Conservation (phyloP, 2,113 vertebrate species). For the Centropus bengalensis region DNA sequence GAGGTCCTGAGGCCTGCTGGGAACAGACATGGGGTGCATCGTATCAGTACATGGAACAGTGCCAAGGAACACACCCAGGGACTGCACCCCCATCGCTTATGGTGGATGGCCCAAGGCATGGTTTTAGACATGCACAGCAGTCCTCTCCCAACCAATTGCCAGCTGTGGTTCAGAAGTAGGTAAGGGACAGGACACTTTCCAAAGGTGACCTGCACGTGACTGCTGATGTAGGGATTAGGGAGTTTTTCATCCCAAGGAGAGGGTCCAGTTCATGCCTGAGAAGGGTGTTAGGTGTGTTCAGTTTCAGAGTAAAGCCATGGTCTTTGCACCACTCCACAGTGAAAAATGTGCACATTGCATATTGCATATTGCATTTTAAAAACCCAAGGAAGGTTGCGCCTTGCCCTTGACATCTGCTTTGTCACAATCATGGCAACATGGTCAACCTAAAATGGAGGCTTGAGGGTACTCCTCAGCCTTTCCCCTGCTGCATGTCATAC, state of each 20-base stretch:
- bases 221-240: background rate
- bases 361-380: background rate
- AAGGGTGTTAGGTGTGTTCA: background rate
- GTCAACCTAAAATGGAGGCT: background rate
- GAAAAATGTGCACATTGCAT: background rate
- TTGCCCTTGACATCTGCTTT: background rate
- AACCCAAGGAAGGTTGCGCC: background rate
- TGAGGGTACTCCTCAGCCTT: background rate
- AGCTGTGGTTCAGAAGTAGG: background rate
- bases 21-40: background rate
- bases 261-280: background rate
- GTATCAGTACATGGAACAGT: background rate
- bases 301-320: background rate
- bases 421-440: background rate
- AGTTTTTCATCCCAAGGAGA: background rate
- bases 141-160: background rate
- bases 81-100: background rate
- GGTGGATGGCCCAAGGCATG: background rate
- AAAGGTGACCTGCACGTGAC: background rate
- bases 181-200: background rate
- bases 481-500: background rate
- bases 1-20: background rate
- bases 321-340: background rate
- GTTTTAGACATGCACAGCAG: background rate
- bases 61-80: fast-evolving